Conservation (phyloP, 2,797 vertebrate genomes). For the Monodelphis domestica region DNA sequence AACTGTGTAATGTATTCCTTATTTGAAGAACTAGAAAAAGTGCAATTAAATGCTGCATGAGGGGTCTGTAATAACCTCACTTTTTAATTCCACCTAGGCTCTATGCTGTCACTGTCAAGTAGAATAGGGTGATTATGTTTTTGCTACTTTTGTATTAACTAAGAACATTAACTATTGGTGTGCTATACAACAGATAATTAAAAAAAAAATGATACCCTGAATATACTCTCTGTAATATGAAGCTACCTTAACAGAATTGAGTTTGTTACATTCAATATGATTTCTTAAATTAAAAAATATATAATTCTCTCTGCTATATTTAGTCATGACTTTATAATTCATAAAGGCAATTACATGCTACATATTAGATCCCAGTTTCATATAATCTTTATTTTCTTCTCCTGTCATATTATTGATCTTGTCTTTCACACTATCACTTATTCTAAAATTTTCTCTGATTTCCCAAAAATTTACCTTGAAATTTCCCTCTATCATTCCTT, state of each 20-base stretch:
- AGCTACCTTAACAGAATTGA: background rate
- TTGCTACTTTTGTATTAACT: background rate
- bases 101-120: background rate
- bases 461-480: background rate
- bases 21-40: conserved; percentile 27
- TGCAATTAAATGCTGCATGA: conserved; percentile 12
- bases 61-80: conserved; percentile 2
- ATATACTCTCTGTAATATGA: conserved; percentile 10
- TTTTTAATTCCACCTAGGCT: background rate
- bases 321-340: conserved; percentile 39
- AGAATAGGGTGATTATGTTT: background rate
- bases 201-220: background rate
- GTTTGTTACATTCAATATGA: background rate
- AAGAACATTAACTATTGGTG: background rate
- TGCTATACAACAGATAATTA: background rate
- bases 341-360: background rate
- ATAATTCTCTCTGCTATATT: background rate
- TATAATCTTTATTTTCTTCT: background rate
- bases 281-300: conserved; percentile 9
- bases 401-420: conserved; percentile 8
- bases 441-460: conserved; percentile 38
- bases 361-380: background rate
- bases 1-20: conserved; percentile 16
- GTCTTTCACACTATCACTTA: conserved; percentile 1
- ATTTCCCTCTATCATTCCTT: background rate